Conservation (phyloP, 2,888 invertebrate genomes). For the Odiellus spinosus region DNA sequence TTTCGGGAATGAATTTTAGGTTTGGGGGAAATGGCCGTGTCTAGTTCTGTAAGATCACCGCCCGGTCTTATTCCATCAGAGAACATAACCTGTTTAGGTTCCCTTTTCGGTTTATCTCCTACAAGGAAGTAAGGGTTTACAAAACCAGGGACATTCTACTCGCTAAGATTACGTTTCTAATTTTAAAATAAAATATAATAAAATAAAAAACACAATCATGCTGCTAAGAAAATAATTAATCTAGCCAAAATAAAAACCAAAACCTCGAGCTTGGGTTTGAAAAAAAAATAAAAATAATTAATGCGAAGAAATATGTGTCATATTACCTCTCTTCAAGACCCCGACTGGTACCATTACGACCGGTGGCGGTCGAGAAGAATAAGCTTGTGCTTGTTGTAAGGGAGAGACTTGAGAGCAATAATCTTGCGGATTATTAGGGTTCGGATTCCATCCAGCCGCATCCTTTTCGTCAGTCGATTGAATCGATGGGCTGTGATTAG, state of each 20-base stretch:
- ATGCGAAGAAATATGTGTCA: constrained; percentile 3
- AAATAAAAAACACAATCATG: constrained; percentile 1
- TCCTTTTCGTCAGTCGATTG: too few relatives aligned
- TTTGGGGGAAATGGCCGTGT: constrained; percentile 24
- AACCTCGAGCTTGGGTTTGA: too few relatives aligned
- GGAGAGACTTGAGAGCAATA: constrained; percentile 71
- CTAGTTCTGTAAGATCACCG: constrained; percentile 64
- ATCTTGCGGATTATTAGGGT: constrained; percentile 73
- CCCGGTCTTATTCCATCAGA: constrained; percentile 77
- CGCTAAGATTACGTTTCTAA: too few relatives aligned
- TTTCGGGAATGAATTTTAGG: constrained; percentile 2
- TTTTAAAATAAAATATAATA: background rate
- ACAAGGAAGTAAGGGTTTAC: background rate
- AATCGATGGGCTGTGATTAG: too few relatives aligned
- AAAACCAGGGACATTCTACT: background rate
- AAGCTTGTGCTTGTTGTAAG: constrained; percentile 47
- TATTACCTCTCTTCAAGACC: constrained; percentile 53
- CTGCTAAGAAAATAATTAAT: too few relatives aligned
- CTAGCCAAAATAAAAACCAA: constrained; percentile 2
- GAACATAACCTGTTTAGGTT: constrained; percentile 62
- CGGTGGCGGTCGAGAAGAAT: constrained; percentile 38
- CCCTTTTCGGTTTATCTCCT: constrained; percentile 15
- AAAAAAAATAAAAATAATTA: background rate
- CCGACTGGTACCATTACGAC: constrained; percentile 73
- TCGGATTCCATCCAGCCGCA: constrained; percentile 37